Conservation (phyloP, 2,113 vertebrate species). For the Collichthys lucidus region DNA sequence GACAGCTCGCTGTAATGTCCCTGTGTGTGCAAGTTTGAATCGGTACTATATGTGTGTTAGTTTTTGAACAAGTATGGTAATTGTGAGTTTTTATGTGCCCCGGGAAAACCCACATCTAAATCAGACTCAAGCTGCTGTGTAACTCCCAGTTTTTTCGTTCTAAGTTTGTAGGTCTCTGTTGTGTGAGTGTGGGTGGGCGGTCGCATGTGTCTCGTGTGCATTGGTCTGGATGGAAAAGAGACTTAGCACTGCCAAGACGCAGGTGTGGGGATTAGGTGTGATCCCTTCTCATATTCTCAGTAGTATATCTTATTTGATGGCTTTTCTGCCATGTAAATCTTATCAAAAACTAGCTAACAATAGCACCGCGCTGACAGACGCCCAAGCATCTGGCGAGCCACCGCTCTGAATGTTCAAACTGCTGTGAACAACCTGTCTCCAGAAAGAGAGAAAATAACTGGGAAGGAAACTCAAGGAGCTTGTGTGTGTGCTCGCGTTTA, state of each 20-base stretch:
- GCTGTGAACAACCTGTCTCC: constrained; percentile 75
- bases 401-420: constrained; percentile 73
- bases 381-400: constrained; percentile 81
- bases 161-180: constrained; percentile 58
- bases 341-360: constrained; percentile 84
- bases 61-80: constrained; percentile 66
- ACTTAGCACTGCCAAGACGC: constrained; percentile 66
- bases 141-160: constrained; percentile 40
- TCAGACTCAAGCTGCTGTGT: constrained; percentile 72
- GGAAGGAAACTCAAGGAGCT: constrained; percentile 40
- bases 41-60: constrained; percentile 40
- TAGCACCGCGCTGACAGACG: constrained; percentile 76
- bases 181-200: constrained; percentile 52
- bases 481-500: constrained; percentile 22
- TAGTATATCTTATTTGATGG: constrained; percentile 81
- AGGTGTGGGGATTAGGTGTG: constrained; percentile 80
- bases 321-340: constrained; percentile 82
- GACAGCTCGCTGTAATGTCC: not conserved
- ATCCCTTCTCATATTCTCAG: constrained; percentile 74
- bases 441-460: constrained; percentile 51
- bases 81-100: constrained; percentile 69
- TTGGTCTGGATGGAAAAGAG: constrained; percentile 63
- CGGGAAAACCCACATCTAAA: constrained; percentile 61
- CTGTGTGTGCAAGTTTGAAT: constrained; percentile 10
- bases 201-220: constrained; percentile 43